phyloP scores from a whole-genome alignment of 2,113 vertebrate species.

The Dissostichus mawsoni region DNA sequence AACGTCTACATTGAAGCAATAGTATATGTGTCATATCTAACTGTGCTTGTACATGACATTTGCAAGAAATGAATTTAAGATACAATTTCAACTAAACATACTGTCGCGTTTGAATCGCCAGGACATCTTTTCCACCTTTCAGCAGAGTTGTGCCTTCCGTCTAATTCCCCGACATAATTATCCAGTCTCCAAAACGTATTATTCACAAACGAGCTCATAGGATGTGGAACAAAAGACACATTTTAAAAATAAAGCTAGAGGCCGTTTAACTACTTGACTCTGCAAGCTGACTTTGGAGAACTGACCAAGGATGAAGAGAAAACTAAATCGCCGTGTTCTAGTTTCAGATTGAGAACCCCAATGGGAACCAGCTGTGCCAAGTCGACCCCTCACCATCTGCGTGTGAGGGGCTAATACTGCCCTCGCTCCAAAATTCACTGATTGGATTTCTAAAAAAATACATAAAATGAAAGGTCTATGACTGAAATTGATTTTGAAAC shows the following conservation, averaged over 20 bases:
- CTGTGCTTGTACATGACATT: neutral
- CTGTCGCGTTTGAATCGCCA: neutral
- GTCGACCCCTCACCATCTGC: slow-evolving; percentile 55
- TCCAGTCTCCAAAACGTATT: neutral
- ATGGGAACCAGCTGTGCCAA: slow-evolving; percentile 54
- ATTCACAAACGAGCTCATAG: slow-evolving; percentile 39
- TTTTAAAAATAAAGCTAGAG: slow-evolving; percentile 50
- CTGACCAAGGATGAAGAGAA: slow-evolving; percentile 53
- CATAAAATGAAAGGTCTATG: neutral
- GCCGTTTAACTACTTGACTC: slow-evolving; percentile 52
- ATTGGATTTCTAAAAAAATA: neutral
- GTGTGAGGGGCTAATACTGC: slow-evolving; percentile 27
- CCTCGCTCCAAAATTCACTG: slow-evolving; percentile 8
- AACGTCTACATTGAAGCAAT: neutral
- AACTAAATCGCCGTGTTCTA: slow-evolving; percentile 47
- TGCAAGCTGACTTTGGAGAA: slow-evolving; percentile 46
- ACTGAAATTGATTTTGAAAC: slow-evolving; percentile 11
- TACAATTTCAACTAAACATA: slow-evolving; percentile 15
- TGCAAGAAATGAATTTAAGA: slow-evolving; percentile 4
- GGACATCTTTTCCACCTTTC: slow-evolving; percentile 24
- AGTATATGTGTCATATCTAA: neutral
- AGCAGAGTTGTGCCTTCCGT: slow-evolving; percentile 4
- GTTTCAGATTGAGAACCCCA: slow-evolving; percentile 50
- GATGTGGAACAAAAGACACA: slow-evolving; percentile 49
- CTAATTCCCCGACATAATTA: slow-evolving; percentile 33